phyloP scores from a whole-genome alignment of 2,113 vertebrate species.

The Proterorhinus semilunaris region DNA sequence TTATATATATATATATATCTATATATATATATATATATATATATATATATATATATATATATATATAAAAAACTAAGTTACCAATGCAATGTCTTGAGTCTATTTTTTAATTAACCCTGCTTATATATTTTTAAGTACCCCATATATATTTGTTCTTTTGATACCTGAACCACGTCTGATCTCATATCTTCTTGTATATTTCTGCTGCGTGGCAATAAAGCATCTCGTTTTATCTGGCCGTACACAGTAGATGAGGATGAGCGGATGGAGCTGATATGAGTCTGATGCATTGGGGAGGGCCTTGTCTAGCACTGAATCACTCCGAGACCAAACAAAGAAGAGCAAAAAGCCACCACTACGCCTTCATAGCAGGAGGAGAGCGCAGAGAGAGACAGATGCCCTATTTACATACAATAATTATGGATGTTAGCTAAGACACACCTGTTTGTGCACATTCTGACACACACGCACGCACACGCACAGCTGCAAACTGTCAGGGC shows the following conservation, averaged over 20 bases:
- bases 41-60: too few relatives aligned
- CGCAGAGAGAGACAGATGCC: slow-evolving; percentile 12
- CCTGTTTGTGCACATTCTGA: not conserved
- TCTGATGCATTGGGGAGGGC: slow-evolving; percentile 9
- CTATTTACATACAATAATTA: slow-evolving; percentile 3
- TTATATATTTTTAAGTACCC: not conserved
- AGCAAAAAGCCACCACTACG: not conserved
- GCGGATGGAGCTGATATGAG: slow-evolving; percentile 5
- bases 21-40: too few relatives aligned
- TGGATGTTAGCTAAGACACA: not conserved
- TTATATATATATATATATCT: too few relatives aligned
- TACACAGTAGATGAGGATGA: not conserved
- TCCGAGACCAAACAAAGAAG: slow-evolving; percentile 16
- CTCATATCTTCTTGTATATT: slow-evolving; percentile 7
- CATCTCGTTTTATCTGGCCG: slow-evolving; percentile 4
- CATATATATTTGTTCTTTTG: not conserved
- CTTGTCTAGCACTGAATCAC: slow-evolving; percentile 23
- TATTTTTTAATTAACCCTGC: too few relatives aligned
- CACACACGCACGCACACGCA: not conserved
- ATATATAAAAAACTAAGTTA: too few relatives aligned
- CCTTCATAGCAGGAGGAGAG: not conserved
- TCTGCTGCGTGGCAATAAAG: slow-evolving; percentile 1
- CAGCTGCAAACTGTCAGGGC: slow-evolving; percentile 1
- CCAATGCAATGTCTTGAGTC: too few relatives aligned
- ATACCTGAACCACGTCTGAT: not conserved